phyloP scores from a whole-genome alignment of 2,797 vertebrate genomes.

The Crax fasciolata region DNA sequence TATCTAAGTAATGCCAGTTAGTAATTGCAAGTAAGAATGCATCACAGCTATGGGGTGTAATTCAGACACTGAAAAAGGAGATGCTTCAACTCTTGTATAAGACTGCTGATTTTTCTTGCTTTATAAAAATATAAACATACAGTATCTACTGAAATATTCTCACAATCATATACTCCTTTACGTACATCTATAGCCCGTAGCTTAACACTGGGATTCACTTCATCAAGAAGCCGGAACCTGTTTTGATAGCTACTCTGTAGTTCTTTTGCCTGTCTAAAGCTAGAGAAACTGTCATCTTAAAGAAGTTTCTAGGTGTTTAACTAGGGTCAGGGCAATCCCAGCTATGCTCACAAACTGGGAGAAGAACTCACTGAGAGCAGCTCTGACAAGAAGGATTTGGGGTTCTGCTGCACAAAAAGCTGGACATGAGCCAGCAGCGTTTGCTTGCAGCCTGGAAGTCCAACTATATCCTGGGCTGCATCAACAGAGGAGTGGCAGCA shows the following conservation, averaged over 20 bases:
- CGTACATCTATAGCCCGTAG: background rate
- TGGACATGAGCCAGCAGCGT: no score
- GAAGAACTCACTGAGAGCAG: no score
- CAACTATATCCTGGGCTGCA: no score
- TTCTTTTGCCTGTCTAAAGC: background rate
- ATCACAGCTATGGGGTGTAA: background rate
- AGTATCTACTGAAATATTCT: background rate
- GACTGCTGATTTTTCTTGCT: background rate
- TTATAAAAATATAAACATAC: background rate
- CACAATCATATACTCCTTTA: background rate
- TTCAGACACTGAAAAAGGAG: background rate
- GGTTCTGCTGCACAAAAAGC: no score
- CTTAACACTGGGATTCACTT: background rate
- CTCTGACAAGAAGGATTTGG: no score
- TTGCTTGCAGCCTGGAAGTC: no score
- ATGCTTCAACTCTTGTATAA: background rate
- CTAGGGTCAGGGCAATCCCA: no score
- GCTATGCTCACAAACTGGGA: no score
- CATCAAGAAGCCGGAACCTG: background rate
- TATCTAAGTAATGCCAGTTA: background rate
- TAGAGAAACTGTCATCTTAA: background rate
- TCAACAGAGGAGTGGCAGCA: background rate
- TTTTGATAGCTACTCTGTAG: background rate
- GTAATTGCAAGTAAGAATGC: background rate
- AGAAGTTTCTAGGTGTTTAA: background rate